Percentiles rank a stretch among this genome's conserved stretches.
Conservation (phyloP, 2,797 vertebrate species). For the Oreochromis grahami region DNA sequence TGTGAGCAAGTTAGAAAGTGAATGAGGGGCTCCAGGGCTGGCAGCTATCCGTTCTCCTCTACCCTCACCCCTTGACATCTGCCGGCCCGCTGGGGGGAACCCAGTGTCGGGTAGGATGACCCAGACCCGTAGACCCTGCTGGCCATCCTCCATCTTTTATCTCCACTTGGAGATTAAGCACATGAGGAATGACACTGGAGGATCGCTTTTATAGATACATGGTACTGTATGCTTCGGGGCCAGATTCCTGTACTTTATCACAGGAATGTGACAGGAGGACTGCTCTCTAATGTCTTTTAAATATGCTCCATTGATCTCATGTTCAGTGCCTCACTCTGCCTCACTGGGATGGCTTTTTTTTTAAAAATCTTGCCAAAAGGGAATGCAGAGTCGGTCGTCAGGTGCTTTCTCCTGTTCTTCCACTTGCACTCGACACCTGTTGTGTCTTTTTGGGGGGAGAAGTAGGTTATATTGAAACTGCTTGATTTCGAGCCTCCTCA, state of each 20-base stretch:
- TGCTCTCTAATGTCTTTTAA: constrained; percentile 71
- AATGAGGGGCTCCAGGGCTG: constrained; percentile 57
- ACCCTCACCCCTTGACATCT: constrained; percentile 57
- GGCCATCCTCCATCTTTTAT: constrained; percentile 29
- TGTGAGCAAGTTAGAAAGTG: constrained; percentile 72
- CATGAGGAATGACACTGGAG: constrained; percentile 42
- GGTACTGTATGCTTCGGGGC: constrained; percentile 51
- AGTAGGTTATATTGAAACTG: constrained; percentile 51
- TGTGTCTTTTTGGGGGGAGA: constrained; percentile 51
- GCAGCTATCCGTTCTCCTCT: constrained; percentile 53
- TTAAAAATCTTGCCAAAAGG: constrained; percentile 42
- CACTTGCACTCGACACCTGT: constrained; percentile 59
- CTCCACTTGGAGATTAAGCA: constrained; percentile 45
- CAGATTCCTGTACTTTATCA: constrained; percentile 57
- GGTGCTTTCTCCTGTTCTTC: constrained; percentile 48
- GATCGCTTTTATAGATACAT: constrained; percentile 35
- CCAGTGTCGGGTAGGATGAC: constrained; percentile 1
- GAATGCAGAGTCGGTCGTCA: constrained; percentile 45
- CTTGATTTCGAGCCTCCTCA: constrained; percentile 40
- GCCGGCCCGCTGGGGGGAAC: constrained; percentile 20
- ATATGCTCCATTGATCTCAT: constrained; percentile 68
- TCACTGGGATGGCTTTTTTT: constrained; percentile 23
- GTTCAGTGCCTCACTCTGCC: constrained; percentile 45
- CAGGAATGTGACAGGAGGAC: constrained; percentile 61
- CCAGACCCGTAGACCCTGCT: constrained; percentile 2